Base-by-base conservation (phyloP, 2,113 vertebrate species). In the Ceyx cyanopectus region DNA sequence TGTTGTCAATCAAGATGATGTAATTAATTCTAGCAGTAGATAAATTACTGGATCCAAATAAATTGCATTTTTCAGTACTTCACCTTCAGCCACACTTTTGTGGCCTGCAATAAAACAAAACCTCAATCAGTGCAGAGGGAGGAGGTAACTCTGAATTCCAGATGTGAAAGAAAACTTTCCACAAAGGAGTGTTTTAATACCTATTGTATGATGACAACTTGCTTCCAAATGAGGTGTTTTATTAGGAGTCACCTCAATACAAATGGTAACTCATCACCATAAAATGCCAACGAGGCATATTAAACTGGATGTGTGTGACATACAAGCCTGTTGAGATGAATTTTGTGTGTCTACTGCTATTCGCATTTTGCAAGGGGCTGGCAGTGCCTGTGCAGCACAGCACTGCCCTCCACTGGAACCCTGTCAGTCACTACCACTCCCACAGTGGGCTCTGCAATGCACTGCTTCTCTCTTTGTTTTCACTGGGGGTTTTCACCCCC, bases 381-480 rank as follows among this genome's bases (percentile, higher is more conserved):
- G 20, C 48, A n/a, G 37, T 15, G 30, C 29, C 1, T 1, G 19
- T 45, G 3, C 56, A 57, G 68, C 73, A 4, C 79, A 94, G 58
- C 74, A 58, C n/a, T 53, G 95, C 96, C 95, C 93, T 96, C 92
- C 74, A 0, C 90, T 7, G 92, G 90, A 72, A 26, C 30, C 18
- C 13, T 4, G 11, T 3, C 3, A 14, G 12, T 16, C 61, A 6
- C 19, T 40, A 19, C 29, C 6, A 0, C 37, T 61, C 61, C 1
- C 0, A 37, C 41, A 19, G 41, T 45, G 1, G 50, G 18, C 54
- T 89, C 83, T 62, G 24, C 66, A 30, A 2, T 56, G 48, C 26
- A 56, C 17, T 8, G 6, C 12, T 40, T 15, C 57, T 43, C 61
- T 23, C 11, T 3, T 53, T 30, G 34, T 56, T n/a, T 26, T 13